Evolutionary conservation across 2,888 invertebrate genomes (phyloP).

Genomic region (Thymelicus acteon): DNA sequence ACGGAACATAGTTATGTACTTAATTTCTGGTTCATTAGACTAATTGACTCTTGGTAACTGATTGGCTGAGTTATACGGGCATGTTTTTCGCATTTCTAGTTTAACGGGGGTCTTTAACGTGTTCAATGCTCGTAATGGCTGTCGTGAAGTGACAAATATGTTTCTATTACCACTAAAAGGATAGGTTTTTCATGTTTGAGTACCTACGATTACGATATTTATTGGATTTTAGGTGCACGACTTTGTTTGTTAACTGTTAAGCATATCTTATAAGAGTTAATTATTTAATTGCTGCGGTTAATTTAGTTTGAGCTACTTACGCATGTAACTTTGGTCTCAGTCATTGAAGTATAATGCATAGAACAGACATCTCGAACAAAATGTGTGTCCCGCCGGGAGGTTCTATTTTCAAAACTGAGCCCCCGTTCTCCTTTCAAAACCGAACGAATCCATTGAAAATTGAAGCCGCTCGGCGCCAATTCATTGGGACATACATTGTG

Average conservation of each 20-base stretch:
- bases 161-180: slow-evolving; percentile 27
- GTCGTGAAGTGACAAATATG: slow-evolving; percentile 22
- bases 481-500: too few relatives aligned
- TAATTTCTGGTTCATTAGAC: slow-evolving; percentile 35
- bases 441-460: too few relatives aligned
- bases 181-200: slow-evolving; percentile 16
- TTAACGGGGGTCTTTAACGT: slow-evolving; percentile 3
- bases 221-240: neutral
- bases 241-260: neutral
- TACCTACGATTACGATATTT: neutral
- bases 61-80: slow-evolving; percentile 31
- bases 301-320: too few relatives aligned
- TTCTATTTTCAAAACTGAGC: too few relatives aligned
- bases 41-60: slow-evolving; percentile 29
- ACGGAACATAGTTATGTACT: slow-evolving; percentile 26
- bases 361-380: too few relatives aligned
- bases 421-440: too few relatives aligned
- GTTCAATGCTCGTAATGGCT: slow-evolving; percentile 10
- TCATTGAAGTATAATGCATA: too few relatives aligned
- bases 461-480: too few relatives aligned
- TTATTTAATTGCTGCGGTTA: too few relatives aligned
- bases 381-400: too few relatives aligned
- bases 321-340: too few relatives aligned
- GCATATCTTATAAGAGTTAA: too few relatives aligned
- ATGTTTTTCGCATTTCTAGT: slow-evolving; percentile 18